phyloP scores from a whole-genome alignment of 1,140 invertebrate species.

The Dufourea novaeangliae region DNA sequence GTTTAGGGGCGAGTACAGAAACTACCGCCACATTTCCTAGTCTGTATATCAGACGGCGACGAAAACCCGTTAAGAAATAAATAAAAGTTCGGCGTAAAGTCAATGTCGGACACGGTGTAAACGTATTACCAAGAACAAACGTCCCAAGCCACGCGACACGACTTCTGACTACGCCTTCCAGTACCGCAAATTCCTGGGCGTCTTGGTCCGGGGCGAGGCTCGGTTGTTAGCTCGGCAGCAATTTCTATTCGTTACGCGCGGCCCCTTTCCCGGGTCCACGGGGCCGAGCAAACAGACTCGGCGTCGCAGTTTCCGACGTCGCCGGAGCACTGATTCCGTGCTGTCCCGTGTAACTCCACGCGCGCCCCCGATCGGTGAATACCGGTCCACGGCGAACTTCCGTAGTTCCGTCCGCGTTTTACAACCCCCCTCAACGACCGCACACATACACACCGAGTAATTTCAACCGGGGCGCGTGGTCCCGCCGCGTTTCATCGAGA shows the following conservation, averaged over 20 bases:
- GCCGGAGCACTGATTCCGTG: not conserved
- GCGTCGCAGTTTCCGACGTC: not conserved
- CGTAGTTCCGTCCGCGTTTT: too few species aligned
- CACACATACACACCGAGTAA: too few species aligned
- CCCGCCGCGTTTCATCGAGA: constrained; percentile 7
- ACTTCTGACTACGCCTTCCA: too few species aligned
- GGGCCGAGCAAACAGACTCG: not conserved
- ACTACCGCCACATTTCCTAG: too few species aligned
- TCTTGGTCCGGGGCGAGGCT: not conserved
- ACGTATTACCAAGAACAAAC: too few species aligned
- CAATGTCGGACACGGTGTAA: too few species aligned
- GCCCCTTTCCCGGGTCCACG: not conserved
- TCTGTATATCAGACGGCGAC: too few species aligned
- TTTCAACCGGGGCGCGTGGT: not conserved
- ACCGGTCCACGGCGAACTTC: constrained; percentile 5
- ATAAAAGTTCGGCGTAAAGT: too few species aligned
- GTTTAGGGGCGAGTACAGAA: too few species aligned
- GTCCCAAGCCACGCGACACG: too few species aligned
- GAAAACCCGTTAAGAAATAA: too few species aligned
- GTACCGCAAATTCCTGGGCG: not conserved
- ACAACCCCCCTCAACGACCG: too few species aligned
- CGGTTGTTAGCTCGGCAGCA: not conserved
- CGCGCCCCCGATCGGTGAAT: not conserved
- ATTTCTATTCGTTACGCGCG: not conserved
- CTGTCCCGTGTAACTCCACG: not conserved